These are phyloP conservation scores for Alligator mississippiensis DNA, from an alignment of 2,113 vertebrate species.

Conservation along the genomic window DNA sequence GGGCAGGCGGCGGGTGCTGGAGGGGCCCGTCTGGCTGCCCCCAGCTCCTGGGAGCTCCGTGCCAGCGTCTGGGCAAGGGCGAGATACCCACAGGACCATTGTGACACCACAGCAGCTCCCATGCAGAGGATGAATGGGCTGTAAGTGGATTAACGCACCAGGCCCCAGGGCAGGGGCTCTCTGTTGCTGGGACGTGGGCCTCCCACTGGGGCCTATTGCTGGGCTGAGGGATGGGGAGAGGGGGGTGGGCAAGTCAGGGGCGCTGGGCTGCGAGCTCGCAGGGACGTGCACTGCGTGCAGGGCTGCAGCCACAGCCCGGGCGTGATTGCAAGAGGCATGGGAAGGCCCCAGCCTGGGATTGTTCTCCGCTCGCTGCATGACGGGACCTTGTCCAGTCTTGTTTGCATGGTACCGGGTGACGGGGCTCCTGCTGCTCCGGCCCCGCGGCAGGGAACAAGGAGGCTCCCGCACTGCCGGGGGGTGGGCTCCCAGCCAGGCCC, in stretches of 20 bases:
- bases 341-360: too few species aligned
- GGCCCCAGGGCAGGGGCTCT: conserved; percentile 28
- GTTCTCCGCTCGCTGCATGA: too few species aligned
- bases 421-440: not conserved
- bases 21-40: not conserved
- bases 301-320: too few species aligned
- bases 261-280: too few species aligned
- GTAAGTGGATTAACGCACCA: not conserved
- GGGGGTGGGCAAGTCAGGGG: not conserved
- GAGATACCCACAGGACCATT: not conserved
- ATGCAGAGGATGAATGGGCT: not conserved
- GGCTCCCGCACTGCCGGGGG: conserved; percentile 58
- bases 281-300: not conserved
- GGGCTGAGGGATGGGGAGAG: not conserved
- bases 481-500: conserved; percentile 61
- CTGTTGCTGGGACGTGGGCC: not conserved
- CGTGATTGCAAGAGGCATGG: too few species aligned
- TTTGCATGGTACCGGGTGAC: too few species aligned
- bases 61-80: not conserved
- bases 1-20: not conserved
- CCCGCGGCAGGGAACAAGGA: too few species aligned
- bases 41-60: not conserved
- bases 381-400: too few species aligned
- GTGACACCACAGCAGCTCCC: not conserved
- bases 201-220: not conserved